Conservation (phyloP, 2,888 invertebrate genomes). For the Synanthedon andrenaeformis region DNA sequence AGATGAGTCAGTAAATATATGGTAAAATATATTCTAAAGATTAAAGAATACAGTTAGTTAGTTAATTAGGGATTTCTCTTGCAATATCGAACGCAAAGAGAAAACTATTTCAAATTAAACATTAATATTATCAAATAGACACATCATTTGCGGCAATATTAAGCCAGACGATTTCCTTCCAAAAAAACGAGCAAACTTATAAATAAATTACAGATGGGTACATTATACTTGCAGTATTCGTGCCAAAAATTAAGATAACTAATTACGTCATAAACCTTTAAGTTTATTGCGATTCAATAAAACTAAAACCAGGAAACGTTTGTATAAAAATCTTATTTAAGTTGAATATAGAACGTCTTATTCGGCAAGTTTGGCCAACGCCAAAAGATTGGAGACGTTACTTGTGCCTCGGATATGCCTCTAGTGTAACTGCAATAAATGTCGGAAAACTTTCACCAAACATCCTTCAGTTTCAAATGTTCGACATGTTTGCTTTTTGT, state of each 20-base stretch:
- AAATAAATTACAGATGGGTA: not conserved
- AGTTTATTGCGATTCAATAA: not conserved
- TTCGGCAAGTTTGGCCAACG: conserved; percentile 16
- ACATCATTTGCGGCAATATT: too few species aligned
- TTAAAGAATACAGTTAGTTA: too few species aligned
- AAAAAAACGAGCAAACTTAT: too few species aligned
- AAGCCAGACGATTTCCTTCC: too few species aligned
- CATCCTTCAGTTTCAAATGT: conserved; percentile 41
- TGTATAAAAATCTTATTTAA: not conserved
- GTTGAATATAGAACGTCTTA: conserved; percentile 17
- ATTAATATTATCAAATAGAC: too few species aligned
- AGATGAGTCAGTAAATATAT: too few species aligned
- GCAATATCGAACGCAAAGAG: too few species aligned
- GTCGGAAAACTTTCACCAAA: conserved; percentile 47
- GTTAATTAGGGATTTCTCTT: too few species aligned
- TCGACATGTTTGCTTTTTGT: conserved; percentile 51
- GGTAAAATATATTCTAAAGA: too few species aligned
- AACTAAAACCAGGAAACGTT: not conserved
- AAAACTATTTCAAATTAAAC: too few species aligned
- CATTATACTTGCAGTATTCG: not conserved
- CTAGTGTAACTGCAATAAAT: conserved; percentile 45
- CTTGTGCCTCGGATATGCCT: not conserved
- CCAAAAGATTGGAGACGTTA: conserved; percentile 9
- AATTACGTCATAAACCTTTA: not conserved
- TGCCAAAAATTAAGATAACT: not conserved